These are phyloP conservation scores for Cottoperca gobio DNA, from an alignment of 2,797 vertebrate species.

Conservation along the genomic window DNA sequence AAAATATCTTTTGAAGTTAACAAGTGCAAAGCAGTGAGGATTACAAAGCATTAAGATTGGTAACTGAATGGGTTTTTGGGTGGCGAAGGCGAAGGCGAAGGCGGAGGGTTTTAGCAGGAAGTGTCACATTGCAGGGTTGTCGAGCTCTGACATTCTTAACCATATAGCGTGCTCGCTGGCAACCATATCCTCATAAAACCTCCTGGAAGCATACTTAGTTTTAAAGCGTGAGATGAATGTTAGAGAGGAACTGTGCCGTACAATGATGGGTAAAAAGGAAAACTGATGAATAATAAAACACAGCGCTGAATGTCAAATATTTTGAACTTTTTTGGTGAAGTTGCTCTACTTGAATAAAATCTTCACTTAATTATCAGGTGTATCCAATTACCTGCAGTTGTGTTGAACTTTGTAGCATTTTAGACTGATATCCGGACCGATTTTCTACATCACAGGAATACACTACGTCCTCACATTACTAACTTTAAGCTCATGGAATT, in stretches of 20 bases:
- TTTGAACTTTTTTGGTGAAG: neutral
- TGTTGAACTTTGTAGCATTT: neutral
- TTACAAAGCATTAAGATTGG: constrained; percentile 41
- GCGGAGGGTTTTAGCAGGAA: constrained; percentile 19
- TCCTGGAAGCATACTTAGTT: constrained; percentile 4
- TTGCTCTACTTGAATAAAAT: neutral
- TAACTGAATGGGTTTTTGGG: constrained; percentile 36
- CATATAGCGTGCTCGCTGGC: neutral
- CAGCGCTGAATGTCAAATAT: neutral
- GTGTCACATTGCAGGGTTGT: constrained; percentile 30
- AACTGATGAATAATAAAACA: constrained; percentile 15
- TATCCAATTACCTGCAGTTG: neutral
- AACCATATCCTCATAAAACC: constrained; percentile 29
- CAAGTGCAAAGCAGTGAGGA: constrained; percentile 43
- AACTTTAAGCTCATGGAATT: neutral
- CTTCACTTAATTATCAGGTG: neutral
- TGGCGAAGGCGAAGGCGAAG: constrained; percentile 6
- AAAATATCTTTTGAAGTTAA: constrained; percentile 46
- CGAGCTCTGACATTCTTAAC: constrained; percentile 33
- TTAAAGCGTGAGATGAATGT: constrained; percentile 16
- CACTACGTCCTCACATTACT: neutral
- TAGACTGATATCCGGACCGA: neutral
- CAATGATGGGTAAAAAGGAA: neutral
- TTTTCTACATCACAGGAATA: neutral
- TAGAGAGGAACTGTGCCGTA: neutral